Conservation (phyloP, 1,140 invertebrate species). For the Thaumetopoea pityocampa region DNA sequence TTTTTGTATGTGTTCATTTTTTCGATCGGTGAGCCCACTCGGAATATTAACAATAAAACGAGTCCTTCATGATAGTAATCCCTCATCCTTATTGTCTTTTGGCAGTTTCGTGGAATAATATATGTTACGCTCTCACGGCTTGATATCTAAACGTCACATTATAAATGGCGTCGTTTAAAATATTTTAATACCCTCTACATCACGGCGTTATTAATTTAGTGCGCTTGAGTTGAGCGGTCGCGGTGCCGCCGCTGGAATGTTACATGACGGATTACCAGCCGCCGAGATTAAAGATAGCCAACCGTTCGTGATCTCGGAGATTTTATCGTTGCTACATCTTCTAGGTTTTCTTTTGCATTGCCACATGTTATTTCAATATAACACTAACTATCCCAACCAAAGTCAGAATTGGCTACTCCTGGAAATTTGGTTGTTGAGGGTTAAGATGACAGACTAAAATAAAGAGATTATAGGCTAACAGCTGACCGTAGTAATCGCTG, state of each 20-base stretch:
- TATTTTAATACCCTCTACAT: slow-evolving; percentile 74
- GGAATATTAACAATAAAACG: slow-evolving; percentile 70
- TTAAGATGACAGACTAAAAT: no score
- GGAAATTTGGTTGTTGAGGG: no score
- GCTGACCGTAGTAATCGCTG: no score
- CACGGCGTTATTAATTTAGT: slow-evolving; percentile 72
- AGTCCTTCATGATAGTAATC: slow-evolving; percentile 70
- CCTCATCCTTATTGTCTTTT: slow-evolving; percentile 74
- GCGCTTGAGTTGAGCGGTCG: slow-evolving; percentile 63
- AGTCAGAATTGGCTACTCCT: no score
- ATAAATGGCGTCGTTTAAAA: slow-evolving; percentile 74
- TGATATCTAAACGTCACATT: slow-evolving; percentile 71
- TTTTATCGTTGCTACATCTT: slow-evolving; percentile 24
- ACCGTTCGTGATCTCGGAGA: slow-evolving; percentile 45
- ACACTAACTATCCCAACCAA: no score
- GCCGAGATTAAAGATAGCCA: slow-evolving; percentile 64
- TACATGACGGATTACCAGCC: slow-evolving; percentile 71
- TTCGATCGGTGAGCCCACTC: slow-evolving; percentile 39
- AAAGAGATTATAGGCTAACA: no score
- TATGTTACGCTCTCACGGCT: slow-evolving; percentile 65
- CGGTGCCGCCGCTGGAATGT: slow-evolving; percentile 67
- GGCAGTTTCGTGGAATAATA: slow-evolving; percentile 73
- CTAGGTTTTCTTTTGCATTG: slow-evolving; percentile 3
- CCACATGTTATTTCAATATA: no score
- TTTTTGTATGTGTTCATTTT: slow-evolving; percentile 60